A percentile compares a stretch with the other conserved stretches of the same genome.
Conservation (phyloP, 2,888 invertebrate species). For the Ceratothoa steindachneri region DNA sequence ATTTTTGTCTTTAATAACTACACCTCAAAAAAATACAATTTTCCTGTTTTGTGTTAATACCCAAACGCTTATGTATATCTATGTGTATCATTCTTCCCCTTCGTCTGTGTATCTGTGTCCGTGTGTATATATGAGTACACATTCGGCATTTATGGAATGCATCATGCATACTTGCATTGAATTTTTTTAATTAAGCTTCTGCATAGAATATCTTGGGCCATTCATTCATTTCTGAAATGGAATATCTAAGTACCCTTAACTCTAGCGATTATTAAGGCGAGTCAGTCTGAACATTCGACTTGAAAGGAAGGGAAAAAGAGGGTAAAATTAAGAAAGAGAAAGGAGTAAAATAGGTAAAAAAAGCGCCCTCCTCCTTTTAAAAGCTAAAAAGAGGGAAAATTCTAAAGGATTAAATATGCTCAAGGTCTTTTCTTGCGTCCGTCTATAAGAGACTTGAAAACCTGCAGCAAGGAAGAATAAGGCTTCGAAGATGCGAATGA, state of each 20-base stretch:
- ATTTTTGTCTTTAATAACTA: too few species aligned
- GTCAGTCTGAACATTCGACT: background rate
- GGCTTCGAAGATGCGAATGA: constrained; percentile 5
- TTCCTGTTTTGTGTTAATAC: too few species aligned
- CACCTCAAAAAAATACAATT: too few species aligned
- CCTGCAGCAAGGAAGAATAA: background rate
- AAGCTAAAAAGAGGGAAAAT: background rate
- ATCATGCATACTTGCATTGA: background rate
- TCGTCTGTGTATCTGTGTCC: too few species aligned
- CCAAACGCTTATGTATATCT: too few species aligned
- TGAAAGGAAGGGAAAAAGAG: constrained; percentile 8
- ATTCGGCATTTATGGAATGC: background rate
- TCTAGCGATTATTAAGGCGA: constrained; percentile 8
- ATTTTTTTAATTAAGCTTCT: background rate
- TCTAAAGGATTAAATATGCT: constrained; percentile 1
- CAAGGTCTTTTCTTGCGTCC: background rate
- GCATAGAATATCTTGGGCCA: constrained; percentile 8
- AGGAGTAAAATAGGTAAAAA: background rate
- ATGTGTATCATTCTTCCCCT: background rate
- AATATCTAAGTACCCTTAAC: constrained; percentile 9
- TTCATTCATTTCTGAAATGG: constrained; percentile 5
- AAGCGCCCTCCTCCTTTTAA: background rate
- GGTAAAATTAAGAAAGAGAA: constrained; percentile 4
- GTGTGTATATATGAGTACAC: background rate
- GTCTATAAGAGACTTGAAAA: constrained; percentile 6